Percentiles rank a stretch among this genome's conserved stretches.
Conservation (phyloP, 2,113 vertebrate genomes). For the Columba janthina region DNA sequence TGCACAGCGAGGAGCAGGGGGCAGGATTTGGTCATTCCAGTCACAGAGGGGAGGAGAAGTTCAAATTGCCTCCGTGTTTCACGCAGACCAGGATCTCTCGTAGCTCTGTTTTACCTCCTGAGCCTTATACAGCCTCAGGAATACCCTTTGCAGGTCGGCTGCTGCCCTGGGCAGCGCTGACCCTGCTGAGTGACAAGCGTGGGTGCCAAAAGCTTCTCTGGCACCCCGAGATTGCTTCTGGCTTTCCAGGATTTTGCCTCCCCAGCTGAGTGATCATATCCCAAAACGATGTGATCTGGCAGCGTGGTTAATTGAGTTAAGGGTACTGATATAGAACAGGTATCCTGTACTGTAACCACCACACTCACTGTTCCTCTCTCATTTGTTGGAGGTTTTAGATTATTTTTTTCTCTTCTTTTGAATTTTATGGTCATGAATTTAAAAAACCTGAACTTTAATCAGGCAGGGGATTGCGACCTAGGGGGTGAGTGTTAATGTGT, state of each 20-base stretch:
- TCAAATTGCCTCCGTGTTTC: background rate
- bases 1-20: background rate
- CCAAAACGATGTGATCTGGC: conserved; percentile 4
- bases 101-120: background rate
- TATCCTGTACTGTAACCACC: background rate
- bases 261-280: background rate
- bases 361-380: background rate
- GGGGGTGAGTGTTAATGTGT: background rate
- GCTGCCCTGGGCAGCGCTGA: background rate
- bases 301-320: background rate
- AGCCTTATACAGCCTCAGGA: background rate
- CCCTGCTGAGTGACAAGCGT: rapidly evolving
- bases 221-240: background rate
- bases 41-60: background rate
- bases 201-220: background rate
- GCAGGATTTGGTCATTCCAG: background rate
- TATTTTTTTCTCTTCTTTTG: background rate
- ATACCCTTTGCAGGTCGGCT: rapidly evolving
- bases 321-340: background rate
- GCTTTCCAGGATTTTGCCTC: background rate
- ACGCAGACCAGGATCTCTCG: background rate
- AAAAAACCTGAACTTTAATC: background rate
- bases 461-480: background rate
- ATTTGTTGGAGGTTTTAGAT: background rate
- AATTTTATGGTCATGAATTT: background rate